These are phyloP conservation scores for human (Homo sapiens) DNA, from an alignment of 2,113 vertebrate species.

Conservation along the genomic window GRCh38 chr4:116875001-116875500, in stretches of 20 bases:
- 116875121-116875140: background rate
- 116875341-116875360: background rate
- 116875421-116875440: background rate
- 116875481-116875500: background rate
- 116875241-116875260: background rate
- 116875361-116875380: background rate
- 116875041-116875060: background rate
- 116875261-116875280: background rate
- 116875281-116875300: background rate
- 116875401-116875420: too few species aligned
- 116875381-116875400: background rate
- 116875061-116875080: background rate
- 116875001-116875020: background rate
- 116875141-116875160: background rate
- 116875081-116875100: background rate
- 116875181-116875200: background rate
- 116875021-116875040: background rate
- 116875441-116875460: background rate
- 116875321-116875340: background rate
- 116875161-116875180: background rate
- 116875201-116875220: background rate
- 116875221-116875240: background rate
- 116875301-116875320: background rate
- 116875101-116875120: background rate
- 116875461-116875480: background rate